phyloP scores from a whole-genome alignment of 2,797 vertebrate genomes.

The Menidia menidia region DNA sequence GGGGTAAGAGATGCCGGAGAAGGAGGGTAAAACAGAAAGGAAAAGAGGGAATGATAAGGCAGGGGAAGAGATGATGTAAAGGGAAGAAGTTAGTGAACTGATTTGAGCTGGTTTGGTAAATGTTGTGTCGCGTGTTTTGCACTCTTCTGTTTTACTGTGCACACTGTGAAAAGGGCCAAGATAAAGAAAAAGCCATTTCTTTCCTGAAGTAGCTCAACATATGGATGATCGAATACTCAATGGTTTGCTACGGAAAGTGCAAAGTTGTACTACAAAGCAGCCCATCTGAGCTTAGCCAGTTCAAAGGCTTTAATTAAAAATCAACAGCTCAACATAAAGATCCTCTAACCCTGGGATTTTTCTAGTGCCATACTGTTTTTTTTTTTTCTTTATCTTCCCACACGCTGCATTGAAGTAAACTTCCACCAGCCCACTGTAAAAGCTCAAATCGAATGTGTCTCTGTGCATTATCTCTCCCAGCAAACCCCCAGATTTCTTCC shows the following conservation, averaged over 20 bases:
- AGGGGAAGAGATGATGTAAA: constrained; percentile 42
- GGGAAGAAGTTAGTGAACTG: constrained; percentile 51
- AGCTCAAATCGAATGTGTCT: constrained; percentile 47
- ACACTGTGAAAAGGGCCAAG: constrained; percentile 30
- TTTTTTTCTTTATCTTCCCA: constrained; percentile 48
- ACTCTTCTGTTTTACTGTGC: constrained; percentile 17
- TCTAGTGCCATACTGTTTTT: constrained; percentile 43
- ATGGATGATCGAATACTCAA: constrained; percentile 46
- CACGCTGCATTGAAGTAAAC: constrained; percentile 35
- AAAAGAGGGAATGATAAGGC: constrained; percentile 8
- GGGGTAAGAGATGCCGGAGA: not conserved
- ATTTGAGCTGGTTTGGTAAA: constrained; percentile 40
- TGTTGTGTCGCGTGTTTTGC: constrained; percentile 18
- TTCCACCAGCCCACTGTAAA: constrained; percentile 25
- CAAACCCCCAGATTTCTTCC: not conserved
- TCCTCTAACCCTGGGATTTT: constrained; percentile 39
- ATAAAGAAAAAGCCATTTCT: constrained; percentile 12
- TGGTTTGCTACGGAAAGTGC: constrained; percentile 26
- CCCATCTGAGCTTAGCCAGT: constrained; percentile 46
- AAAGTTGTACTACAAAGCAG: constrained; percentile 53
- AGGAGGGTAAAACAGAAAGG: constrained; percentile 12
- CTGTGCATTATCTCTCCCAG: constrained; percentile 32
- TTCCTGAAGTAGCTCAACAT: constrained; percentile 20
- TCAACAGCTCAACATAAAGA: constrained; percentile 28
- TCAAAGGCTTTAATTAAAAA: constrained; percentile 63